A percentile compares a stretch with the other conserved stretches of the same genome.
Conservation (phyloP, 2,113 vertebrate genomes). For the Anhinga anhinga region DNA sequence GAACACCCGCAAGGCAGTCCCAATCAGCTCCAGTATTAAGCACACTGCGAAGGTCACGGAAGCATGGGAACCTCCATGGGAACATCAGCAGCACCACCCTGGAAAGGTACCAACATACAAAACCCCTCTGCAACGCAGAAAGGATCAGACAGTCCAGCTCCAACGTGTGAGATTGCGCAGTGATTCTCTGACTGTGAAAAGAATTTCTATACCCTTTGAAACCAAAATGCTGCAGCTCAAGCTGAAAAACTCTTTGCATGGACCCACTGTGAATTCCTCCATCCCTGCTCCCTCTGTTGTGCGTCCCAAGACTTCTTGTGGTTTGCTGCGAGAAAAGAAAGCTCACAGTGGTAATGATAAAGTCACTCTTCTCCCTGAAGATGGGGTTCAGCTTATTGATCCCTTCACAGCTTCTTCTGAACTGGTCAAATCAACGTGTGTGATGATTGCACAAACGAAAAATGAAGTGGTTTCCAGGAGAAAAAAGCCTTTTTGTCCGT, state of each 20-base stretch:
- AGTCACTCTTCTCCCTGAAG: background rate
- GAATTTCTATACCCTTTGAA: constrained; percentile 49
- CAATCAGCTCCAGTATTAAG: constrained; percentile 34
- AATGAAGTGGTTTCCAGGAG: background rate
- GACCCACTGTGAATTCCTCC: constrained; percentile 48
- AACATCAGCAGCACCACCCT: background rate
- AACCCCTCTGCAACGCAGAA: background rate
- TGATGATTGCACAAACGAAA: background rate
- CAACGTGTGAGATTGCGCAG: background rate
- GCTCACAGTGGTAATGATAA: background rate
- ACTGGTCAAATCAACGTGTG: background rate
- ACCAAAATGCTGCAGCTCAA: constrained; percentile 58
- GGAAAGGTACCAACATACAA: background rate
- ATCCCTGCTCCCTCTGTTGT: constrained; percentile 47
- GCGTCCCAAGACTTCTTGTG: background rate
- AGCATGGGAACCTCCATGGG: constrained; percentile 40
- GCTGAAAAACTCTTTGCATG: constrained; percentile 48
- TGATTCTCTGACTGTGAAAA: background rate
- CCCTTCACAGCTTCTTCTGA: background rate
- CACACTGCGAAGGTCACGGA: constrained; percentile 42
- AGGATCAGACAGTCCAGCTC: background rate
- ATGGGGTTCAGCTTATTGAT: background rate
- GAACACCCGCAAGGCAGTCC: background rate
- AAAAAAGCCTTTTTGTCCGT: background rate
- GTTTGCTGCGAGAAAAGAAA: background rate